A percentile compares a stretch with the other conserved stretches of the same genome.
phyloP scores from a whole-genome alignment of 2,797 vertebrate genomes.

The Protonibea diacanthus region DNA sequence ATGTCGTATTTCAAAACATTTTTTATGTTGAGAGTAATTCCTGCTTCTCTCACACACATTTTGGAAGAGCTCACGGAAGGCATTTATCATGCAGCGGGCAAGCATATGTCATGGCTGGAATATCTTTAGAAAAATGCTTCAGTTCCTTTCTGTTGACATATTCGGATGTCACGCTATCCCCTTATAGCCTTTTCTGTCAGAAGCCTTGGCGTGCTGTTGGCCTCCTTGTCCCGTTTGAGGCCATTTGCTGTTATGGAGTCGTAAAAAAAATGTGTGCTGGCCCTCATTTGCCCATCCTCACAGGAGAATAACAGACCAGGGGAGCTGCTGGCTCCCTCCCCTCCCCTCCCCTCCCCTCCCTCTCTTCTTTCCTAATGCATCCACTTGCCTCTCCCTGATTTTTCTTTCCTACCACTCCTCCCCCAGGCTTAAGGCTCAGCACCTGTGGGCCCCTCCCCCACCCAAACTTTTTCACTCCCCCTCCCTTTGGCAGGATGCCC shows the following conservation, averaged over 20 bases:
- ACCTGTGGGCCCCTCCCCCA: constrained; percentile 75
- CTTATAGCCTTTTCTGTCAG: constrained; percentile 32
- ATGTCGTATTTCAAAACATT: constrained; percentile 25
- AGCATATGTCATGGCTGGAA: constrained; percentile 38
- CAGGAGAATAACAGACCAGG: constrained; percentile 49
- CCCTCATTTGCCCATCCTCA: constrained; percentile 47
- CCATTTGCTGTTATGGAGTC: constrained; percentile 52
- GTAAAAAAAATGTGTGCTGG: constrained; percentile 60
- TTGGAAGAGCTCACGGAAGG: constrained; percentile 40
- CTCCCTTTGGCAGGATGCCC: constrained; percentile 74
- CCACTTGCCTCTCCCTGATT: constrained; percentile 63
- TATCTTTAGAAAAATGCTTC: constrained; percentile 42
- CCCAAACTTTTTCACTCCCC: constrained; percentile 57
- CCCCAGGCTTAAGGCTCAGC: constrained; percentile 71
- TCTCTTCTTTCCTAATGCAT: constrained; percentile 44
- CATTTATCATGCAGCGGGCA: constrained; percentile 33
- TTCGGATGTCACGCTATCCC: constrained; percentile 55
- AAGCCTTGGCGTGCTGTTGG: constrained; percentile 28
- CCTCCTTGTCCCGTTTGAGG: constrained; percentile 43
- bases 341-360: background rate
- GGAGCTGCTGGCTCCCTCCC: constrained; percentile 19
- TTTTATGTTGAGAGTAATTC: constrained; percentile 7
- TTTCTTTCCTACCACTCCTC: constrained; percentile 50
- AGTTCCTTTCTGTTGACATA: constrained; percentile 66
- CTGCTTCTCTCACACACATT: constrained; percentile 29